Evolutionary conservation across 2,888 invertebrate genomes (phyloP), one percentile per base, ranked within the genome.

Genomic region (Pheosia gnoma): DNA sequence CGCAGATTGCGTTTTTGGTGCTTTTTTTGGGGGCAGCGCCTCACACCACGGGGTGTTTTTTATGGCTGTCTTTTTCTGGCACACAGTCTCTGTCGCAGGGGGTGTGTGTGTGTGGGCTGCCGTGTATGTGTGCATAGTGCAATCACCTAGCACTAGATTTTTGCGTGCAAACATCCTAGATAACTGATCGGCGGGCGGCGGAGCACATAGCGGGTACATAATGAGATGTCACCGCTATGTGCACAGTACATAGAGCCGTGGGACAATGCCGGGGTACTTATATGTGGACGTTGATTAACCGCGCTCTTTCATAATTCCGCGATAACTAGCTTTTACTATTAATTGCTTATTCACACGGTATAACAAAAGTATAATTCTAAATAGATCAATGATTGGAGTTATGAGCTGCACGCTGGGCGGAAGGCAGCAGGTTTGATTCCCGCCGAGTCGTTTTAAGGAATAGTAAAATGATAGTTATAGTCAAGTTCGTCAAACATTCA

Each of bases 1-100:
- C 94, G 94, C 94, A 94, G 94, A 92, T 93, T 91, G 89, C 90
- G 93, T 94, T 94, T 94, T 94, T 94, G 94, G 93, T 93, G 93
- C 91, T 93, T 94, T 94, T 94, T 94, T 94, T 93, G 92, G 92
- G 92, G 93, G 92, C 90, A 91, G 79, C 88, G 79, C 93, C 93
- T 92, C 93, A 91, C 87, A 91, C 93, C 93, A 90, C 77, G 84
- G 92, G 90, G 91, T 82, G 92, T 86, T 93, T 93, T 93, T 93
- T 91, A 88, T 88, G 85, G 81, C 91, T 91, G 84, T 93, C 92
- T 92, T 92, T 90, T 88, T 93, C 93, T 90, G 80, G 84, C 92
- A 88, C 83, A 86, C 83, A 84, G 87, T 85, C 85, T 87, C 84
- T 87, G 45, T 63, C 85, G 77, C 70, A 71, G 63, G 71, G 71